Conservation (phyloP, 2,113 vertebrate species). For the Copsychus sechellarum region DNA sequence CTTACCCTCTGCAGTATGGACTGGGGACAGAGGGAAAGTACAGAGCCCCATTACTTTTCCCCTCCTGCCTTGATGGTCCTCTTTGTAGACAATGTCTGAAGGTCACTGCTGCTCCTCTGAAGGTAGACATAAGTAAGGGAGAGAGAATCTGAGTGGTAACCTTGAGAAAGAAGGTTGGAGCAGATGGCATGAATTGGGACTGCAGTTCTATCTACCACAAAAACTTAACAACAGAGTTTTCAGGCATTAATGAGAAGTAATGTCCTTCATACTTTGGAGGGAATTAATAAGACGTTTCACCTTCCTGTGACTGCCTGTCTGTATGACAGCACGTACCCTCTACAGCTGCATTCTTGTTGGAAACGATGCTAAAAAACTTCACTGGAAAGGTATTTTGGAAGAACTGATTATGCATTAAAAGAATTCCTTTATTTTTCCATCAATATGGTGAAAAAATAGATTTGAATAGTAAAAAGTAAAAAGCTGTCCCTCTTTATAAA, state of each 20-base stretch:
- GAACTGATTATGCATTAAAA: background rate
- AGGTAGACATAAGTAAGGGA: background rate
- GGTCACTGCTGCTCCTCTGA: background rate
- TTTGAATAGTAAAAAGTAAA: background rate
- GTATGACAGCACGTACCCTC: background rate
- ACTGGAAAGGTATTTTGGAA: background rate
- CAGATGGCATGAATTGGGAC: background rate
- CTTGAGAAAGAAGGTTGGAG: background rate
- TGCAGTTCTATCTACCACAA: background rate
- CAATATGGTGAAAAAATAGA: background rate
- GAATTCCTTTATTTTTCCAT: background rate
- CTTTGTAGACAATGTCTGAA: background rate
- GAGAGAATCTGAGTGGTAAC: background rate
- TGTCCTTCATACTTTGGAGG: background rate
- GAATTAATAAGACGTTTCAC: background rate
- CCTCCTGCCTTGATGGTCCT: background rate
- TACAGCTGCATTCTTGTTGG: background rate
- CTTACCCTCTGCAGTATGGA: background rate
- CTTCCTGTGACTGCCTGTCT: fast-evolving
- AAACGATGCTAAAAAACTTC: background rate
- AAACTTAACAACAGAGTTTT: background rate
- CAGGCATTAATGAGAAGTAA: background rate
- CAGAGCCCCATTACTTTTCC: background rate
- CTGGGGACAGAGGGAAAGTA: background rate
- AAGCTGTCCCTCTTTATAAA: background rate